Percentiles rank a stretch among this genome's conserved stretches.
These are phyloP conservation scores for Caenorhabditis sp. DNA, from an alignment of 2,888 invertebrate species.

Conservation along the genomic window DNA sequence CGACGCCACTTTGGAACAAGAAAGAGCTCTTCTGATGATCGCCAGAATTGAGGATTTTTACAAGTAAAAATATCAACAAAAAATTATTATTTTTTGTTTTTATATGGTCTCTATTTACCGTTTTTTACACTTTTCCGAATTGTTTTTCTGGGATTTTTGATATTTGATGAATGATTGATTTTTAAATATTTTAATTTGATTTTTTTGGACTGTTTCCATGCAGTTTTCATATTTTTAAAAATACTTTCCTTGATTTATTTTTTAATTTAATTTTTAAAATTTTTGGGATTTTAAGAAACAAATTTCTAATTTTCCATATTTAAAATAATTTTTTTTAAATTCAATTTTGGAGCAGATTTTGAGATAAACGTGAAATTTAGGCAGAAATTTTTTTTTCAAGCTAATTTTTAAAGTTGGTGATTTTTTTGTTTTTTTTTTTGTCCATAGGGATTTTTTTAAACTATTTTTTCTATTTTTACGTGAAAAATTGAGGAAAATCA, in stretches of 20 bases:
- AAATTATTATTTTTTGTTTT: not conserved
- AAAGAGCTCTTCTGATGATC: constrained; percentile 66
- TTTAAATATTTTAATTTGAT: not conserved
- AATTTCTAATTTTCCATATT: too few species aligned
- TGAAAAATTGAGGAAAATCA: not conserved
- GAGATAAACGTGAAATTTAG: too few species aligned
- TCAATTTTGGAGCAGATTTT: too few species aligned
- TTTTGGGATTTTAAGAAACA: too few species aligned
- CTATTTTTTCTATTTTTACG: not conserved
- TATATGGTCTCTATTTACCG: not conserved
- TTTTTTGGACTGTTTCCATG: too few species aligned
- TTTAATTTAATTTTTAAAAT: too few species aligned
- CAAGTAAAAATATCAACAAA: not conserved
- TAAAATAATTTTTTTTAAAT: too few species aligned
- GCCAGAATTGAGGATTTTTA: constrained; percentile 38
- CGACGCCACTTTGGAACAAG: constrained; percentile 65
- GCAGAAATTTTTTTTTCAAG: constrained; percentile 2
- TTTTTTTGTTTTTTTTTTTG: constrained; percentile 18
- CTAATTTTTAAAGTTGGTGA: not conserved
- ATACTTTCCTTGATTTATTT: too few species aligned
- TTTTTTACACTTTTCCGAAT: not conserved
- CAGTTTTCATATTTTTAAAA: too few species aligned
- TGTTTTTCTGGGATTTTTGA: not conserved
- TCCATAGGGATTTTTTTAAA: not conserved
- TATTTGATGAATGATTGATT: too few species aligned